Percentiles rank a stretch among this genome's conserved stretches.
These are phyloP conservation scores for Diachrysia chrysitis DNA, from an alignment of 2,888 invertebrate genomes.

Conservation along the genomic window DNA sequence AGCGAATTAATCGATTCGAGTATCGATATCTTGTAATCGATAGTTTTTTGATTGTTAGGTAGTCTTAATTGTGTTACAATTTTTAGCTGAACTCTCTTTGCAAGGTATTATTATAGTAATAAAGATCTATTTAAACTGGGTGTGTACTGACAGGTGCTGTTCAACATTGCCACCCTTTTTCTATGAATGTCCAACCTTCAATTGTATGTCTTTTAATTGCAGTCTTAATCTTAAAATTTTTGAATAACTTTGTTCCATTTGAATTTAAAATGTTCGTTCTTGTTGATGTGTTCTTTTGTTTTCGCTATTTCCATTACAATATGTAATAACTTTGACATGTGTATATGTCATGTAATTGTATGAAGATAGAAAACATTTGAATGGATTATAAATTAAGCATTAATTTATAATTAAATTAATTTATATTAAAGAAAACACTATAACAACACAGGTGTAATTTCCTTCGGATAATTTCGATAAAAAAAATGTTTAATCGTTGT, in stretches of 20 bases:
- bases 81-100: constrained; percentile 41
- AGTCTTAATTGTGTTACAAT: constrained; percentile 48
- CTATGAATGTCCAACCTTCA: constrained; percentile 59
- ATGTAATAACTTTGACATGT: constrained; percentile 34
- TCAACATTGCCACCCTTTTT: constrained; percentile 40
- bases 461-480: constrained; percentile 9
- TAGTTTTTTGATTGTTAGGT: constrained; percentile 60
- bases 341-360: constrained; percentile 27
- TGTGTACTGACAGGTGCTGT: constrained; percentile 59
- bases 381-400: constrained; percentile 50
- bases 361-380: constrained; percentile 21
- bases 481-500: constrained; percentile 23
- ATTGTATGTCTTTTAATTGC: constrained; percentile 66
- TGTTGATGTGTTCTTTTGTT: constrained; percentile 15
- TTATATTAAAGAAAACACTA: constrained; percentile 14
- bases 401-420: constrained; percentile 28
- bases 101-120: constrained; percentile 3
- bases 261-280: constrained; percentile 58
- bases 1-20: constrained; percentile 64
- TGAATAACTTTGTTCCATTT: constrained; percentile 53
- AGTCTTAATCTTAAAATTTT: constrained; percentile 64
- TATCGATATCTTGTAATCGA: constrained; percentile 71
- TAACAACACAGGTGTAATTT: constrained; percentile 29
- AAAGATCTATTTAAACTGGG: constrained; percentile 49
- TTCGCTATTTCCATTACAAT: constrained; percentile 45